These are phyloP conservation scores for Cnemophilus loriae DNA, from an alignment of 2,113 vertebrate genomes.

Conservation along the genomic window DNA sequence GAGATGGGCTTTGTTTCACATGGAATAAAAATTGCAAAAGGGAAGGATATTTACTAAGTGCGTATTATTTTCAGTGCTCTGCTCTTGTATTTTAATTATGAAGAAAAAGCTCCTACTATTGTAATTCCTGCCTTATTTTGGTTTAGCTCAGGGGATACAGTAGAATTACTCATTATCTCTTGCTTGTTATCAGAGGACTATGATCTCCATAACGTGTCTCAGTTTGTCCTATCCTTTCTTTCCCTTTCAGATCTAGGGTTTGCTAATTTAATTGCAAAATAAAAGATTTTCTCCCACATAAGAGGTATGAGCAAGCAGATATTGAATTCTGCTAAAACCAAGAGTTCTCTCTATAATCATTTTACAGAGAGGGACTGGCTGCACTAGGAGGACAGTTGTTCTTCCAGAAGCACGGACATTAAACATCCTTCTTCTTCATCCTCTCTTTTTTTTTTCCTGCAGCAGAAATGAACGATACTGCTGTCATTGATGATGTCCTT, in stretches of 20 bases:
- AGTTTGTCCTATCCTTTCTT: not conserved
- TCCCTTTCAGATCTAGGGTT: not conserved
- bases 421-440: not conserved
- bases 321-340: not conserved
- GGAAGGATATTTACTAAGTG: not conserved
- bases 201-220: not conserved
- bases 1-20: not conserved
- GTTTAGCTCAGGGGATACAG: not conserved
- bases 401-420: not conserved
- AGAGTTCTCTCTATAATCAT: not conserved
- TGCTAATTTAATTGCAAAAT: not conserved
- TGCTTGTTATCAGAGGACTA: not conserved
- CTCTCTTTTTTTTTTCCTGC: not conserved
- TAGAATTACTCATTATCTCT: not conserved
- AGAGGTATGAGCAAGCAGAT: not conserved
- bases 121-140: not conserved
- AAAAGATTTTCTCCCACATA: not conserved
- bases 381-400: not conserved
- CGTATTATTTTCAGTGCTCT: not conserved
- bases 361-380: not conserved
- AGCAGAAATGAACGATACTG: not conserved
- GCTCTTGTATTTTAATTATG: not conserved
- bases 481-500: conserved; percentile 77
- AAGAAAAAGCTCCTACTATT: not conserved
- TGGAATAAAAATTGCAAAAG: not conserved